A percentile compares a stretch with the other conserved stretches of the same genome.
Conservation (phyloP, 2,113 vertebrate genomes). For the Protobothrops mucrosquamatus region DNA sequence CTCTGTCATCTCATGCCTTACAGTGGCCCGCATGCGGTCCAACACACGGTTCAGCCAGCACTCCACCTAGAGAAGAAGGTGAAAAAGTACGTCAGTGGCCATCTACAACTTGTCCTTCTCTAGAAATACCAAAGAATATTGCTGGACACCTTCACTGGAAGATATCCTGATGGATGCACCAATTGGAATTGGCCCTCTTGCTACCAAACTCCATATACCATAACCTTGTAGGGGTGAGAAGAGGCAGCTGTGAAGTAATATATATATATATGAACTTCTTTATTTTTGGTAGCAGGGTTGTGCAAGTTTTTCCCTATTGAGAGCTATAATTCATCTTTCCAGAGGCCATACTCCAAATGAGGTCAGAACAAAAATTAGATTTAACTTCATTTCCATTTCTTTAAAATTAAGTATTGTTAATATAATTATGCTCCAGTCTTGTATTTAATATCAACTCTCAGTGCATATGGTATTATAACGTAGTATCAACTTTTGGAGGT, state of each 20-base stretch:
- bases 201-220: not conserved
- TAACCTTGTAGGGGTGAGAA: not conserved
- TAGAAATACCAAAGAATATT: not conserved
- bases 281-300: not conserved
- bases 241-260: not conserved
- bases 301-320: not conserved
- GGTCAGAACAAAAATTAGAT: not conserved
- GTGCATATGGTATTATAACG: not conserved
- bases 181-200: not conserved
- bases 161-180: not conserved
- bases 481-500: not conserved
- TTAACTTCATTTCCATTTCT: not conserved
- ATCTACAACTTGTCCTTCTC: not conserved
- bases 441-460: not conserved
- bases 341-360: not conserved
- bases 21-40: slow-evolving; percentile 81
- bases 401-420: not conserved
- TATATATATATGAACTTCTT: not conserved
- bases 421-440: not conserved
- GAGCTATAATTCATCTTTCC: not conserved
- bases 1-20: slow-evolving; percentile 81
- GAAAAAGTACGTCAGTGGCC: not conserved
- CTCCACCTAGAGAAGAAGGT: slow-evolving; percentile 79
- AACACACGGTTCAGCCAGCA: slow-evolving; percentile 85
- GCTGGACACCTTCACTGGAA: not conserved